Evolutionary conservation across 2,113 vertebrate species (phyloP).

Genomic region (Pycnonotus jocosus): DNA sequence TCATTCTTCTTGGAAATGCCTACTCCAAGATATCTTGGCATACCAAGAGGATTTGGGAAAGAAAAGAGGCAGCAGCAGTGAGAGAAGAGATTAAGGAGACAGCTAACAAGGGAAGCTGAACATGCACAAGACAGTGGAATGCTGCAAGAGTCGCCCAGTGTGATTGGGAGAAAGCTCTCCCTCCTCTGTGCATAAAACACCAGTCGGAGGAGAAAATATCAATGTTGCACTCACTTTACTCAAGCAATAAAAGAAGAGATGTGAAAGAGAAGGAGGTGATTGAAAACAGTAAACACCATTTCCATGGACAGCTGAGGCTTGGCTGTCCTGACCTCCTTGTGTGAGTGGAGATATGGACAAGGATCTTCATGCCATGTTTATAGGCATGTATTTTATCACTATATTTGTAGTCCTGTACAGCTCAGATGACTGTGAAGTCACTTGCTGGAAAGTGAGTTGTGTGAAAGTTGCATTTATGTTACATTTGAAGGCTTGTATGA

Average conservation of each 20-base stretch:
- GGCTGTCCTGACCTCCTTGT: background rate
- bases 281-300: background rate
- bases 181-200: background rate
- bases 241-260: background rate
- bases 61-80: background rate
- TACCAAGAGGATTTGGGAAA: background rate
- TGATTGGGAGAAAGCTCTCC: background rate
- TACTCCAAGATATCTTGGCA: background rate
- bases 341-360: background rate
- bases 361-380: background rate
- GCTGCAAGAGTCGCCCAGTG: background rate
- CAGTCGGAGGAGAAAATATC: background rate
- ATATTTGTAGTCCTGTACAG: accelerated
- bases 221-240: background rate
- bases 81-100: background rate
- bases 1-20: background rate
- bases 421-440: background rate
- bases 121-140: no score
- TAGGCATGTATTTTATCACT: background rate
- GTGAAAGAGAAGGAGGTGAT: background rate
- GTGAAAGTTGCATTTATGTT: background rate
- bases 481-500: background rate
- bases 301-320: background rate
- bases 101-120: background rate
- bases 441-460: background rate